phyloP scores from a whole-genome alignment of 2,888 invertebrate species.

The Latrodectus elegans region DNA sequence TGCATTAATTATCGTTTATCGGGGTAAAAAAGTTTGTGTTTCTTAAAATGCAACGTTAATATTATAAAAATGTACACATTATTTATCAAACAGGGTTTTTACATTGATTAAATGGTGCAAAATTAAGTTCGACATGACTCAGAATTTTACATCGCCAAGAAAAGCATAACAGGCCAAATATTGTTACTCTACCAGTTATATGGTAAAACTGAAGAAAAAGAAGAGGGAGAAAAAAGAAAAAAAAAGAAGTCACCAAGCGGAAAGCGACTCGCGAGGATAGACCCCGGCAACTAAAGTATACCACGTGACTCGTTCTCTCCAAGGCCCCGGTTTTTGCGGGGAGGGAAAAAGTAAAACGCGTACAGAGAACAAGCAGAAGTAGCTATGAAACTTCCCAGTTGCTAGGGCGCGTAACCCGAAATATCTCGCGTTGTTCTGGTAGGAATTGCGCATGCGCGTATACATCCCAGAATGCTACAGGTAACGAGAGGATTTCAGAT shows the following conservation, averaged over 20 bases:
- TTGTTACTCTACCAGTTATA: neutral
- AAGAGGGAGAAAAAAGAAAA: conserved; percentile 31
- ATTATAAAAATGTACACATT: too few relatives aligned
- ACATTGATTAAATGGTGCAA: too few relatives aligned
- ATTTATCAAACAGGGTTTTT: too few relatives aligned
- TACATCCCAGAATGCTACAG: conserved; percentile 10
- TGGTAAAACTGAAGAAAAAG: neutral
- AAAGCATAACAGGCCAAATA: conserved; percentile 3
- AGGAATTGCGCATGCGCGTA: conserved; percentile 17
- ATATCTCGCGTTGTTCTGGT: conserved; percentile 18
- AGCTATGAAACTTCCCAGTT: conserved; percentile 38
- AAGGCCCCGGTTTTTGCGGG: conserved; percentile 31
- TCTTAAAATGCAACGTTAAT: too few relatives aligned
- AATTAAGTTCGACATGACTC: too few relatives aligned
- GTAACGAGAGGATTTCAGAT: conserved; percentile 22
- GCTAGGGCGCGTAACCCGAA: conserved; percentile 51
- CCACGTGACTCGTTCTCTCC: conserved; percentile 57
- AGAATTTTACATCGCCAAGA: neutral
- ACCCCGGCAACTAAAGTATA: conserved; percentile 34
- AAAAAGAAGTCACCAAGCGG: conserved; percentile 57
- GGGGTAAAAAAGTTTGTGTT: too few relatives aligned
- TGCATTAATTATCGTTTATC: too few relatives aligned
- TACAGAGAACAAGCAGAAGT: conserved; percentile 15
- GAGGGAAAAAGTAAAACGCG: conserved; percentile 19
- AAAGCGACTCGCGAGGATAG: conserved; percentile 41